A percentile compares a stretch with the other conserved stretches of the same genome.
phyloP scores from a whole-genome alignment of 2,113 vertebrate genomes.

The Gorsachius goisagi region DNA sequence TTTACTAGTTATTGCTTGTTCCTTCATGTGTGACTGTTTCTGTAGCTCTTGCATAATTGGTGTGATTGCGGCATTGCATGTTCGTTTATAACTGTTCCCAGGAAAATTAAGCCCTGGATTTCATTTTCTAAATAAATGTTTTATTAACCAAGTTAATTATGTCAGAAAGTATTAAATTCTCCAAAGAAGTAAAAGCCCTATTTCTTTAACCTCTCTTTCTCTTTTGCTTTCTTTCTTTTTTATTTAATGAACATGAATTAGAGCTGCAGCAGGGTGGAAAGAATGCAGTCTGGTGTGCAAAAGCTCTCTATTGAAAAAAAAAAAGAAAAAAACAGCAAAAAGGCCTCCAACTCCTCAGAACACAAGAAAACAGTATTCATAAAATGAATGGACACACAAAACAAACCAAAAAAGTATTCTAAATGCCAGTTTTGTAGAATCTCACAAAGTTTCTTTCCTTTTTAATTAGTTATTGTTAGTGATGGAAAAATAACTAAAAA shows the following conservation, averaged over 20 bases:
- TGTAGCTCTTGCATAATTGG: not conserved
- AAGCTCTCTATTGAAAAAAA: not conserved
- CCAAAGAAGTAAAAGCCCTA: not conserved
- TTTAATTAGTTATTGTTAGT: not conserved
- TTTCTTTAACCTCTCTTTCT: not conserved
- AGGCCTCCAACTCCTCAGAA: not conserved
- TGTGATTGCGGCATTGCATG: not conserved
- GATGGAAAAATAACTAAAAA: not conserved
- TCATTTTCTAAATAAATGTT: not conserved
- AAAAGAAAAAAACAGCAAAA: not conserved
- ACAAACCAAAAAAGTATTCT: not conserved
- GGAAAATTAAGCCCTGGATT: not conserved
- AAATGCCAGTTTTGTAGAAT: not conserved
- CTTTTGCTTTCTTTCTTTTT: rapidly evolving
- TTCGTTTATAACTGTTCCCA: not conserved
- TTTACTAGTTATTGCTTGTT: not conserved
- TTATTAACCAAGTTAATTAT: not conserved
- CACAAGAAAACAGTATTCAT: not conserved
- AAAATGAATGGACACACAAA: not conserved
- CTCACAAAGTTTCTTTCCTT: not conserved
- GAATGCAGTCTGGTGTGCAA: not conserved
- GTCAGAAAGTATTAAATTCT: not conserved
- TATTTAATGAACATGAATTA: not conserved
- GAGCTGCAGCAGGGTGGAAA: not conserved
- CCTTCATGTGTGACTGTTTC: not conserved